Evolutionary conservation across 2,113 vertebrate species (phyloP), one percentile per base, ranked within the genome.

Genomic region (Lipophrys pholis): DNA sequence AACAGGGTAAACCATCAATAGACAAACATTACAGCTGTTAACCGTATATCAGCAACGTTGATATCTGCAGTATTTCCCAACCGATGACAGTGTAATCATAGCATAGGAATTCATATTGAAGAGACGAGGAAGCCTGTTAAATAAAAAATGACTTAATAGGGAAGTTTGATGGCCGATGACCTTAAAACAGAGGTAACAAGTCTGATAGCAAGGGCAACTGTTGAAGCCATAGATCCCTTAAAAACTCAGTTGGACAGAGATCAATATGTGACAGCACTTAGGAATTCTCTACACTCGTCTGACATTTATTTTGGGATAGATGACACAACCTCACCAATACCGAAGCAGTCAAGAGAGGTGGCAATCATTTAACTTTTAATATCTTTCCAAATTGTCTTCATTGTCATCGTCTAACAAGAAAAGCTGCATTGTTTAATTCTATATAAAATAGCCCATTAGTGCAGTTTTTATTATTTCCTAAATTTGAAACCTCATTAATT

Each of bases 201-300:
- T 15, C 55, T 64, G 63, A 69, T 66, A 80, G 51, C 71, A 65
- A 85, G 69, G 73, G 52, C 57, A 63, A 50, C 43, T 68, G 35
- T 61, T 69, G 40, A 74, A 82, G 53, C 54, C 51, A 55, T n/a
- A 11, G 53, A 85, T 78, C 66, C 65, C 69, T 80, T 69, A 74
- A 86, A 84, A 91, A 87, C 78, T 78, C 79, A 51, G 73, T 83
- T 72, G 81, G 81, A 89, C 82, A 46, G 15, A 73, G 60, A 91
- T 92, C 88, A 87, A 90, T 90, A 90, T 78, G 58, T 89, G 86
- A 80, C 82, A 84, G 78, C 65, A 69, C 74, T 90, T 89, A 82
- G 78, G 78, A 80, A 89, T 87, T 90, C 87, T 66, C 88, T 48
- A 77, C 82, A 80, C 65, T 69, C 51, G 62, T 67, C 73, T 90